Evolutionary conservation across 2,797 vertebrate genomes (phyloP).

Genomic region (Clarias pachynema): DNA sequence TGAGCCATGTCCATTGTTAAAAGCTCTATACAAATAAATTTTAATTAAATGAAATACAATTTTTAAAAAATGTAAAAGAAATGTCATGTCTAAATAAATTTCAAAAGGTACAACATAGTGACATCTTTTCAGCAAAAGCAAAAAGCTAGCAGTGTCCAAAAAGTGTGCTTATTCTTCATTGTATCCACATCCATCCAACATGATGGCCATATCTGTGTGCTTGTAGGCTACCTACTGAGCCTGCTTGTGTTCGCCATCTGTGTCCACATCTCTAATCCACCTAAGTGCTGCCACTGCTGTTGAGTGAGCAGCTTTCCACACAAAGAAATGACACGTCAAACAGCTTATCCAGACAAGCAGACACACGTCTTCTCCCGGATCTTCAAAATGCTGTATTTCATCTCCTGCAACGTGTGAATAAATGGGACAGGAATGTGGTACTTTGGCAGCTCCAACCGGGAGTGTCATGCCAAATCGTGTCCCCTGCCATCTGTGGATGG

Average conservation of each 20-base stretch:
- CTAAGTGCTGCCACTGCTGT: conserved; percentile 57
- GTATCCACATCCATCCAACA: conserved; percentile 30
- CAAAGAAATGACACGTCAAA: conserved; percentile 75
- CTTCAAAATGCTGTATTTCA: conserved; percentile 74
- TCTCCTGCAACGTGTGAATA: conserved; percentile 81
- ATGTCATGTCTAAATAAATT: too few relatives aligned
- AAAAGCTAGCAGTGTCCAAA: neutral
- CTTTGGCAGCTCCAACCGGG: conserved; percentile 84
- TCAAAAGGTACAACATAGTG: neutral
- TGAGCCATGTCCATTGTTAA: too few relatives aligned
- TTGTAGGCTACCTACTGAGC: conserved; percentile 34
- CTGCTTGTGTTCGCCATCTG: conserved; percentile 48
- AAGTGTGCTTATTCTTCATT: conserved; percentile 3
- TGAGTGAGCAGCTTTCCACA: conserved; percentile 70
- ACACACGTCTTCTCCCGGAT: conserved; percentile 81
- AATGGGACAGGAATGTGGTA: conserved; percentile 83
- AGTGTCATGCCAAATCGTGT: conserved; percentile 82
- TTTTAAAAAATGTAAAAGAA: neutral
- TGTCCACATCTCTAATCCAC: conserved; percentile 47
- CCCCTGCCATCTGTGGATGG: conserved; percentile 79
- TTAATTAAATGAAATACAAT: too few relatives aligned
- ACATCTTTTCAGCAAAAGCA: neutral
- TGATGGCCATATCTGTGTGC: conserved; percentile 28
- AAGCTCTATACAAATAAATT: too few relatives aligned
- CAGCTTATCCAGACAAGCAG: conserved; percentile 74